Evolutionary conservation across 2,888 invertebrate genomes (phyloP), one percentile per base, ranked within the genome.

Genomic region (Belgica antarctica): DNA sequence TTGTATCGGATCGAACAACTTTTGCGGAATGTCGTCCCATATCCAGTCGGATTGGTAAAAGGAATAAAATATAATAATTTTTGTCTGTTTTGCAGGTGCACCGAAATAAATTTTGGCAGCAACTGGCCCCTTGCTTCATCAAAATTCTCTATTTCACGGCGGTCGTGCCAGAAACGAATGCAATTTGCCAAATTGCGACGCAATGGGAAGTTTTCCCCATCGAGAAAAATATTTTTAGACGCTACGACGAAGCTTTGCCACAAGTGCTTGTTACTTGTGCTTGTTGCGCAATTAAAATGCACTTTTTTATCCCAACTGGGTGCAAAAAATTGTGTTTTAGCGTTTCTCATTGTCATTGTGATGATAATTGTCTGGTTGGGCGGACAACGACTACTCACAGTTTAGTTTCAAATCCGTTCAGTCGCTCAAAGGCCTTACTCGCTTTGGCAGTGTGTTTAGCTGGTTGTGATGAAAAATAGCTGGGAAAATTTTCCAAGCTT

Each of bases 391-490:
- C 52, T 22, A 22, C 52, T 3, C 7, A 15, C 7, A 52, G 24
- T 15, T 12, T 8, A 52, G 52, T 15, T 52, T 47, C 52, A 52
- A 34, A 8, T 24, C 19, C 15, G 24, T 52, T 52, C 52, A 52
- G 52, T 52, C 41, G 41, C 41, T 52, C n/a, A 24, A 8, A 41
- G 47, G 47, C 27, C 31, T 15, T 22, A 83, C 83, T 86, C 89
- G 86, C 88, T 84, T 84, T 94, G 96, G 96, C 96, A 96, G 96
- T 96, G 96, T 96, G 94, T 95, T 96, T 96, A 96, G 96, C 96
- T 96, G 96, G 96, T 96, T 96, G 96, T 96, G 91, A 66, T 52
- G 52, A 52, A 8, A 24, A 24, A 52, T 8, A 52, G 3, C 17
- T 52, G 12, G 12, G 15, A 46, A 8, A n/a, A n/a, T 46, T 3